Evolutionary conservation across 2,888 invertebrate genomes (phyloP).

Genomic region (Lysandra coridon): DNA sequence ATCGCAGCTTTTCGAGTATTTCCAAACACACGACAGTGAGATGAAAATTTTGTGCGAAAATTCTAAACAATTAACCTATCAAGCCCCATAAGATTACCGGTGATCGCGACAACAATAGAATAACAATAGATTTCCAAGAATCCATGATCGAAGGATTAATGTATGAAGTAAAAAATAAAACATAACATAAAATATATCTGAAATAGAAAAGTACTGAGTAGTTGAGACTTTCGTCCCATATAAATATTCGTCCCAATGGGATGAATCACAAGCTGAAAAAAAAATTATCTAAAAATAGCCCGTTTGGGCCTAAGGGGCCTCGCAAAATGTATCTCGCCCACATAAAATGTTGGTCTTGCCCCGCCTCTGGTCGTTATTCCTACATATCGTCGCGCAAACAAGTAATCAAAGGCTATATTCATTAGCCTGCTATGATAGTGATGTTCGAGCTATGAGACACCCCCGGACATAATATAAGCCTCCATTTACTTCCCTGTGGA

Average conservation of each 20-base stretch:
- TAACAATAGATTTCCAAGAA: too few species aligned
- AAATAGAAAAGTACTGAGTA: background rate
- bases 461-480: background rate
- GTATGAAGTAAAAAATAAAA: background rate
- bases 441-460: background rate
- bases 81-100: too few species aligned
- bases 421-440: background rate
- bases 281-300: too few species aligned
- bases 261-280: too few species aligned
- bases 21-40: background rate
- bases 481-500: background rate
- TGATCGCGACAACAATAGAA: too few species aligned
- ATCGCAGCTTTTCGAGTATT: background rate
- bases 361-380: too few species aligned
- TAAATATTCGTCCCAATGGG: background rate
- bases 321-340: too few species aligned
- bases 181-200: background rate
- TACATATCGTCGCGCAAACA: background rate
- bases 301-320: too few species aligned
- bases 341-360: too few species aligned
- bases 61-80: background rate
- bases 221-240: background rate
- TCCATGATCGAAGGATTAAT: too few species aligned
- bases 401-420: background rate
- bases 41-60: background rate